Percentiles rank a stretch among this genome's conserved stretches.
These are phyloP conservation scores for Aulostomus chinensis DNA, from an alignment of 2,797 vertebrate genomes.

Conservation along the genomic window DNA sequence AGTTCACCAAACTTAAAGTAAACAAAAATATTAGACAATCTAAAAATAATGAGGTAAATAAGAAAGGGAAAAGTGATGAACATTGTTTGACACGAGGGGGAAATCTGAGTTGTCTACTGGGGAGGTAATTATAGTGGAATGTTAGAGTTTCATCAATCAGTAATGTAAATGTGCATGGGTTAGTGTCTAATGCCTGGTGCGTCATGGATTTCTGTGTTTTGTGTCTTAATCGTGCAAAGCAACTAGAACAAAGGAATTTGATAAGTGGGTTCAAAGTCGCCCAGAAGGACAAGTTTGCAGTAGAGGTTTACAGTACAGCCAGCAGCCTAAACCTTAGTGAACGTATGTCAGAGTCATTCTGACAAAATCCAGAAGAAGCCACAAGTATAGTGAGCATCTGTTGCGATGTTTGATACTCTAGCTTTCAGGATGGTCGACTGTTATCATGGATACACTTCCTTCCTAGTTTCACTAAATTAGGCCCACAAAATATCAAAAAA, in stretches of 20 bases:
- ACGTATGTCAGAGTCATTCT: conserved; percentile 1
- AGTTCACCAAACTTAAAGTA: conserved; percentile 30
- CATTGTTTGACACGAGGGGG: conserved; percentile 31
- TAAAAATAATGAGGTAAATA: conserved; percentile 37
- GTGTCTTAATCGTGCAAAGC: conserved; percentile 20
- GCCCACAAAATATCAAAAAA: conserved; percentile 2
- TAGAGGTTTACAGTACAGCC: conserved; percentile 62
- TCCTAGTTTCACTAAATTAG: conserved; percentile 11
- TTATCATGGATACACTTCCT: too few relatives aligned
- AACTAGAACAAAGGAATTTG: conserved; percentile 36
- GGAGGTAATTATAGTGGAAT: conserved; percentile 34
- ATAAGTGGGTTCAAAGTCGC: conserved; percentile 33
- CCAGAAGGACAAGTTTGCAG: conserved; percentile 61
- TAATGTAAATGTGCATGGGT: conserved; percentile 15
- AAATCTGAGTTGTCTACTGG: conserved; percentile 27
- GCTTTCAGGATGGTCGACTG: conserved; percentile 7
- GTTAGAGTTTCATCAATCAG: conserved; percentile 28
- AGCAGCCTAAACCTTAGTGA: conserved; percentile 10
- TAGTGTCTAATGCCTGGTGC: conserved; percentile 11
- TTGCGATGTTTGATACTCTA: conserved; percentile 11
- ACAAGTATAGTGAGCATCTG: background rate
- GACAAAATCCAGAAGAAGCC: conserved; percentile 3
- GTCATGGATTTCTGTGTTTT: background rate
- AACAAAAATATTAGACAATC: conserved; percentile 26
- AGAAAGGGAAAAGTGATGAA: conserved; percentile 41